A percentile compares a stretch with the other conserved stretches of the same genome.
Conservation (phyloP, 1,140 invertebrate species). For the Argopecten irradians region DNA sequence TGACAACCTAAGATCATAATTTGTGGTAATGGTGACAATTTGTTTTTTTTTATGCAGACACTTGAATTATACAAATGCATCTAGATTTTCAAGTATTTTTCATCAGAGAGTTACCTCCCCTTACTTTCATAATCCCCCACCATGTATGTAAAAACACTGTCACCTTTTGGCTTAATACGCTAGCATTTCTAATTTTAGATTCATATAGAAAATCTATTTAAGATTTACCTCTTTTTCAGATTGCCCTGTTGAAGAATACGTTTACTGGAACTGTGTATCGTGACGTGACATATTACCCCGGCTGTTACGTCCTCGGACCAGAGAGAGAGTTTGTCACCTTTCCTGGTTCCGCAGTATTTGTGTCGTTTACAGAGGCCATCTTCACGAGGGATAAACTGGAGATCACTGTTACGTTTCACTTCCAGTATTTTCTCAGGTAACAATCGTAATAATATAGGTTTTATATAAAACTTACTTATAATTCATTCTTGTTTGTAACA, state of each 20-base stretch:
- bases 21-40: too few species aligned
- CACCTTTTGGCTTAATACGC: too few species aligned
- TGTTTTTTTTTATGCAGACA: too few species aligned
- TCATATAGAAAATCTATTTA: background rate
- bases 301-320: conserved; percentile 63
- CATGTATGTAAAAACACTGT: too few species aligned
- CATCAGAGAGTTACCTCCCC: too few species aligned
- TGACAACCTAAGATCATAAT: too few species aligned
- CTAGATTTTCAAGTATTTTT: too few species aligned
- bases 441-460: too few species aligned
- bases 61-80: too few species aligned
- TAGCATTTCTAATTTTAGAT: background rate
- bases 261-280: conserved; percentile 55
- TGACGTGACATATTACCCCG: conserved; percentile 52
- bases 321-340: conserved; percentile 48
- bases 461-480: too few species aligned
- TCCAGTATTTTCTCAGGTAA: conserved; percentile 49
- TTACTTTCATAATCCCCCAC: too few species aligned
- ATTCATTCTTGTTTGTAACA: too few species aligned
- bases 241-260: conserved; percentile 58
- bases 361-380: conserved; percentile 35
- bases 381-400: conserved; percentile 46
- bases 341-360: conserved; percentile 39
- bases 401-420: conserved; percentile 36
- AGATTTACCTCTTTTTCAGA: conserved; percentile 44